Conservation (phyloP, 2,113 vertebrate genomes). For the Clarias gariepinus region DNA sequence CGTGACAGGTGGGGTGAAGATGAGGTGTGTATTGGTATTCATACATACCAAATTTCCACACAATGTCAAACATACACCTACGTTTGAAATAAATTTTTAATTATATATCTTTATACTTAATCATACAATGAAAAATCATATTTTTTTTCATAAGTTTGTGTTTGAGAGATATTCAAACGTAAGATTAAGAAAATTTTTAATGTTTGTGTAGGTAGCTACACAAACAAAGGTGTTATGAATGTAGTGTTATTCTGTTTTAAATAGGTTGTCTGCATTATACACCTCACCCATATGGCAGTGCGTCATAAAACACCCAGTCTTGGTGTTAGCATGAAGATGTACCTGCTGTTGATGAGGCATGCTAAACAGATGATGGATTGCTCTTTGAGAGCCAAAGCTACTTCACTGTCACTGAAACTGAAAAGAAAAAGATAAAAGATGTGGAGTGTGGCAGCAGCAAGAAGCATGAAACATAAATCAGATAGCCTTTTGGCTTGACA, state of each 20-base stretch:
- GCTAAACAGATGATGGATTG: slow-evolving; percentile 70
- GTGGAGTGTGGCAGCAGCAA: slow-evolving; percentile 37
- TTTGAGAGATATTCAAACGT: background rate
- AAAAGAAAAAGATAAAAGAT: slow-evolving; percentile 45
- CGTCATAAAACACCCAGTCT: slow-evolving; percentile 43
- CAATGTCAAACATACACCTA: background rate
- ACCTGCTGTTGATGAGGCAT: slow-evolving; percentile 56
- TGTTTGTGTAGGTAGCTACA: background rate
- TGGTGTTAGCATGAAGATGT: slow-evolving; percentile 46
- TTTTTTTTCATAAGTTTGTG: background rate
- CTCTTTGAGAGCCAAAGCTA: slow-evolving; percentile 66
- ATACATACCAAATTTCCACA: background rate
- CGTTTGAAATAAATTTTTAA: background rate
- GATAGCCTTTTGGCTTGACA: slow-evolving; percentile 60
- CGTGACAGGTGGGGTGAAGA: background rate
- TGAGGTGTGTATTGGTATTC: background rate
- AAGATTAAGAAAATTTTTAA: too few species aligned
- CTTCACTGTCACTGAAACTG: slow-evolving; percentile 62
- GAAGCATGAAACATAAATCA: slow-evolving; percentile 69
- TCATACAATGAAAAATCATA: background rate
- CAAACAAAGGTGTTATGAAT: background rate
- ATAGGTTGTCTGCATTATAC: slow-evolving; percentile 41
- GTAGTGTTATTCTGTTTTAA: slow-evolving; percentile 32
- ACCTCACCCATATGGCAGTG: slow-evolving; percentile 46
- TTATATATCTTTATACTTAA: background rate